Conservation (phyloP, 2,888 invertebrate species). For the Nomada fabriciana region DNA sequence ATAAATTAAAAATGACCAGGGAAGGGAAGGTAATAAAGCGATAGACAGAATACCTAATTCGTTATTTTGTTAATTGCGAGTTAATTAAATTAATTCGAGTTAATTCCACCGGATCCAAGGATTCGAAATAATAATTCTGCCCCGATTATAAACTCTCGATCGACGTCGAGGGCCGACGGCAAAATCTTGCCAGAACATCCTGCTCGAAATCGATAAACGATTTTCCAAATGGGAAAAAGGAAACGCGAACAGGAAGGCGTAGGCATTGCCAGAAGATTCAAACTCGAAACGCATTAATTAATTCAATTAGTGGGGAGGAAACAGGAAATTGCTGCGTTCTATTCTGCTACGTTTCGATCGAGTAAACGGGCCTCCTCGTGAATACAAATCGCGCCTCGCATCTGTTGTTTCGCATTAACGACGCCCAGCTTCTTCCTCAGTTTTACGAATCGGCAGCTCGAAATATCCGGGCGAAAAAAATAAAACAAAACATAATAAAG, state of each 20-base stretch:
- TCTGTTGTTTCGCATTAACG: constrained; percentile 52
- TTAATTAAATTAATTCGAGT: no score
- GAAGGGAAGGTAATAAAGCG: no score
- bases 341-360: constrained; percentile 36
- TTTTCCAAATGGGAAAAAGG: neutral
- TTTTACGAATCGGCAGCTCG: constrained; percentile 36
- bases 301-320: constrained; percentile 49
- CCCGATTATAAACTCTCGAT: neutral
- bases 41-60: no score
- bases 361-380: constrained; percentile 18
- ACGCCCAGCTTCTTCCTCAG: neutral
- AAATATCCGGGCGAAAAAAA: constrained; percentile 30
- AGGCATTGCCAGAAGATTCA: neutral
- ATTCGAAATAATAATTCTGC: no score
- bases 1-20: no score
- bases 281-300: constrained; percentile 26
- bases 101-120: no score
- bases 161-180: neutral
- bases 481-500: no score
- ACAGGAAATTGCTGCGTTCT: constrained; percentile 43
- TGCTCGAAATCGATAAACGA: neutral
- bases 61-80: no score
- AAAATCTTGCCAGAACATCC: neutral
- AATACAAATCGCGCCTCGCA: constrained; percentile 48
- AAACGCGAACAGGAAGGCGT: neutral